Evolutionary conservation across 2,797 vertebrate genomes (phyloP).

Genomic region (Gouania willdenowi): DNA sequence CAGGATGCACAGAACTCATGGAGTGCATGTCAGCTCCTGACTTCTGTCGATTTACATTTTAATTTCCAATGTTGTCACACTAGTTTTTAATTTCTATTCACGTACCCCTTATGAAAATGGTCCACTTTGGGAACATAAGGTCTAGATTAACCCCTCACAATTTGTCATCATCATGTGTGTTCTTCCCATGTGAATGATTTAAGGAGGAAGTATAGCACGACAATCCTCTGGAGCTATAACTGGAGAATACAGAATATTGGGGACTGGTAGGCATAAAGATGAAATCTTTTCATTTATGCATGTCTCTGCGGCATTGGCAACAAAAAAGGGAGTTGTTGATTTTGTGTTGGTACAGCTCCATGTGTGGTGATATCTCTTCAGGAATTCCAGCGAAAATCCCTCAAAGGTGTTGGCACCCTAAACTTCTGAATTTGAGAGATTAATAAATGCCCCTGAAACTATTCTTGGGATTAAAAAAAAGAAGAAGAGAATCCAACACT

Average conservation of each 20-base stretch:
- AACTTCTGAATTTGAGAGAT: slow-evolving; percentile 61
- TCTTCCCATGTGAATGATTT: too few relatives aligned
- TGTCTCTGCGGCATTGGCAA: slow-evolving; percentile 18
- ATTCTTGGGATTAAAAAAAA: slow-evolving; percentile 37
- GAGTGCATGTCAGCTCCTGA: too few relatives aligned
- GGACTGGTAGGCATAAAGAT: not conserved
- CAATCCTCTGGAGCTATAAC: slow-evolving; percentile 9
- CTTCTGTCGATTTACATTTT: too few relatives aligned
- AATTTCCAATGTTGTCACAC: too few relatives aligned
- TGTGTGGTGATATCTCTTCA: slow-evolving; percentile 47
- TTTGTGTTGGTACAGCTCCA: slow-evolving; percentile 34
- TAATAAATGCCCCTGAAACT: slow-evolving; percentile 59
- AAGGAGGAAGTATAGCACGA: not conserved
- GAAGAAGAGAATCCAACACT: slow-evolving; percentile 13
- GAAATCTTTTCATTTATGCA: slow-evolving; percentile 22
- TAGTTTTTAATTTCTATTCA: too few relatives aligned
- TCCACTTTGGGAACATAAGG: too few relatives aligned
- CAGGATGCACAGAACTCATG: too few relatives aligned
- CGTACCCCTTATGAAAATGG: too few relatives aligned
- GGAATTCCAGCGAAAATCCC: slow-evolving; percentile 49
- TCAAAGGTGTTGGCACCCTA: slow-evolving; percentile 39
- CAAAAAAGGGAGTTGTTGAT: slow-evolving; percentile 28
- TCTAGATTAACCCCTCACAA: too few relatives aligned
- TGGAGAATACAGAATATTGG: not conserved
- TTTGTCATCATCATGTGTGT: too few relatives aligned